Percentiles rank a stretch among this genome's conserved stretches.
Evolutionary conservation across 2,797 vertebrate genomes (phyloP).

Genomic region (Propithecus deckenii): DNA sequence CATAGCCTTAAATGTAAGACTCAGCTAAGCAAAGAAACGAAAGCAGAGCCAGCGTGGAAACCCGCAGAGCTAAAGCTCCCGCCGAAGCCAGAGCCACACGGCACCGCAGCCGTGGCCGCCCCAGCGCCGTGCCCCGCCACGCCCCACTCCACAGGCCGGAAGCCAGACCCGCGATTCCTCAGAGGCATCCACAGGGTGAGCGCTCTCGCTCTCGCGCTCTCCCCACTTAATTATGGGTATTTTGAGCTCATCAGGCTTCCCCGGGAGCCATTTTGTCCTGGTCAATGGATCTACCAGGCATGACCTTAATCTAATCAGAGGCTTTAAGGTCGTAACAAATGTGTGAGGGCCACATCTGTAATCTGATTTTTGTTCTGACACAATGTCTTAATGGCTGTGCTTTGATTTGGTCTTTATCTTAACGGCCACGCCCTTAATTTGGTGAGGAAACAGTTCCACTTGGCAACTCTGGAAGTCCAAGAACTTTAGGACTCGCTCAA

Average conservation of each 20-base stretch:
- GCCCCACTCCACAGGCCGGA: background rate
- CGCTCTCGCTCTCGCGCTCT: background rate
- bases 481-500: background rate
- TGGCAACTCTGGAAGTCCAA: background rate
- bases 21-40: background rate
- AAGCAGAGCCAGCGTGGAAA: background rate
- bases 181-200: background rate
- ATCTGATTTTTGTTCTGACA: background rate
- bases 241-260: background rate
- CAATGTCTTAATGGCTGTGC: background rate
- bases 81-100: background rate
- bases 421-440: background rate
- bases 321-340: background rate
- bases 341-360: background rate
- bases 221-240: background rate
- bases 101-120: background rate
- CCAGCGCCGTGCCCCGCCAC: background rate
- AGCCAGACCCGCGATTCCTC: background rate
- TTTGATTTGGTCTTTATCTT: background rate
- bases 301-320: background rate
- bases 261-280: background rate
- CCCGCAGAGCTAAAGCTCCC: background rate
- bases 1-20: background rate
- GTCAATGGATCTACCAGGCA: background rate
- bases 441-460: background rate